A percentile compares a stretch with the other conserved stretches of the same genome.
These are phyloP conservation scores for Calameuta pallipes DNA, from an alignment of 2,888 invertebrate species.

Conservation along the genomic window DNA sequence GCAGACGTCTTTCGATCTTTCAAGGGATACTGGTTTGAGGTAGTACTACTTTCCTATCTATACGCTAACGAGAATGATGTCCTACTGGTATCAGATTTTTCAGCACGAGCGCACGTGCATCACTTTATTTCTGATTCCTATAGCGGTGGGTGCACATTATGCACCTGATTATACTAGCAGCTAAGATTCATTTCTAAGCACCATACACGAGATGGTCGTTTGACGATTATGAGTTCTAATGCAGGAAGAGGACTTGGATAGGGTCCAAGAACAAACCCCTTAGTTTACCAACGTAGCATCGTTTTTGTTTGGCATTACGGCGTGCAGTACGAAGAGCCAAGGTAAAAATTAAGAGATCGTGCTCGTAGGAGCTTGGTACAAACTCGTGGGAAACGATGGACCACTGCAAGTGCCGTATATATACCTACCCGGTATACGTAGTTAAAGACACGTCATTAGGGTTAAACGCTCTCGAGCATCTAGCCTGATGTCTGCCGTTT, in stretches of 20 bases:
- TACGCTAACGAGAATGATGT: not conserved
- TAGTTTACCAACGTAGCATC: not conserved
- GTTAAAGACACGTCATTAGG: conserved; percentile 66
- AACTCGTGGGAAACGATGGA: conserved; percentile 63
- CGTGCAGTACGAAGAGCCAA: conserved; percentile 21
- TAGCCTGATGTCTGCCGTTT: conserved; percentile 43
- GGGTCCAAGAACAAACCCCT: not conserved
- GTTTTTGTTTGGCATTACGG: not conserved
- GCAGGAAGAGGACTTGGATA: not conserved
- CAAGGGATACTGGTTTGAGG: not conserved
- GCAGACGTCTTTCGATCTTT: not conserved
- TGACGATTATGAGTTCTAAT: not conserved
- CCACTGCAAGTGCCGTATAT: conserved; percentile 35
- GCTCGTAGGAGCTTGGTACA: conserved; percentile 29
- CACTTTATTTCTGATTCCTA: not conserved
- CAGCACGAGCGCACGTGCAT: not conserved
- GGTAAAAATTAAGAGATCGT: conserved; percentile 55
- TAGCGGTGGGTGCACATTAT: not conserved
- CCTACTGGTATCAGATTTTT: not conserved
- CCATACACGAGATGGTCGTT: not conserved
- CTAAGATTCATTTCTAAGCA: not conserved
- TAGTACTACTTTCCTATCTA: not conserved
- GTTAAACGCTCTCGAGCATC: conserved; percentile 52
- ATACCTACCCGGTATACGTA: conserved; percentile 52
- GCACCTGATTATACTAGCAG: not conserved